Evolutionary conservation across 2,888 invertebrate genomes (phyloP).

Genomic region (Agelastica alni): DNA sequence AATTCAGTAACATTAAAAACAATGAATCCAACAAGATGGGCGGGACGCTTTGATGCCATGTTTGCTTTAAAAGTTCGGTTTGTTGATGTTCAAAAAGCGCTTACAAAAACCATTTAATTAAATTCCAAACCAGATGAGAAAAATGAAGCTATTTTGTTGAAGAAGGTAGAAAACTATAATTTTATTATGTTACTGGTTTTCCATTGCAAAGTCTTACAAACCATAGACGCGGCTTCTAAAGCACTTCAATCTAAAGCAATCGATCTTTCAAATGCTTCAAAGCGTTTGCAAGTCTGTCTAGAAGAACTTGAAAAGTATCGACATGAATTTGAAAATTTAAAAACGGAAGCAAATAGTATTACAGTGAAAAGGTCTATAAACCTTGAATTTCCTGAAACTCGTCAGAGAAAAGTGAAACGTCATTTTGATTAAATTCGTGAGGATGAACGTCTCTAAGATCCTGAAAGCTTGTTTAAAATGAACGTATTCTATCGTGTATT

Average conservation of each 20-base stretch:
- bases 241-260: no score
- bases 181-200: not conserved
- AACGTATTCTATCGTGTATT: not conserved
- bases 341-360: conserved; percentile 22
- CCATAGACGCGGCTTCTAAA: not conserved
- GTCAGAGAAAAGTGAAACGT: no score
- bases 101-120: no score
- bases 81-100: not conserved
- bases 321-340: conserved; percentile 18
- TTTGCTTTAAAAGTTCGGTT: not conserved
- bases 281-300: not conserved
- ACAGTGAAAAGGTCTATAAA: not conserved
- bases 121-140: no score
- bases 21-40: not conserved
- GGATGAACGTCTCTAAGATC: not conserved
- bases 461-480: not conserved
- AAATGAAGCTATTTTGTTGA: no score
- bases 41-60: not conserved
- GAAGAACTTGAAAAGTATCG: conserved; percentile 16
- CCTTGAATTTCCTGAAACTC: conserved; percentile 26
- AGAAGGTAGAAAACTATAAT: not conserved
- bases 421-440: no score
- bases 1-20: not conserved
- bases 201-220: not conserved
- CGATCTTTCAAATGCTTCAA: not conserved